Evolutionary conservation across 2,113 vertebrate species (phyloP).

Genomic region (Atherinomorus stipes): DNA sequence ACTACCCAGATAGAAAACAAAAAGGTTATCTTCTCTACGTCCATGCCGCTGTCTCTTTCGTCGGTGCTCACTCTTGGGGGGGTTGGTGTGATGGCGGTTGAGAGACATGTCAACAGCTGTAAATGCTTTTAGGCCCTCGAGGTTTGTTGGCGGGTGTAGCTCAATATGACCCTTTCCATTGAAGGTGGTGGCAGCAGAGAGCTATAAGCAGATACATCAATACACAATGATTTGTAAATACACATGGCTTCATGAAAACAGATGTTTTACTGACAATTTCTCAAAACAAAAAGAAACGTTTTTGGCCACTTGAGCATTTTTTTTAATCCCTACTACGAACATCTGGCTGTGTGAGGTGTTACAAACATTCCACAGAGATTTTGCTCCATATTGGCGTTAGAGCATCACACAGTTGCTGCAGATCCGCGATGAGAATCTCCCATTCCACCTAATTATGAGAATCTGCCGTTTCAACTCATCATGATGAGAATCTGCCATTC

Average conservation of each 20-base stretch:
- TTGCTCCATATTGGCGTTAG: too few relatives aligned
- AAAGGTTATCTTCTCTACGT: slow-evolving; percentile 71
- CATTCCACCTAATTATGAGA: too few relatives aligned
- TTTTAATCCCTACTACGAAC: too few relatives aligned
- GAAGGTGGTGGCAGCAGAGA: slow-evolving; percentile 87
- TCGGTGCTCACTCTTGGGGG: background rate
- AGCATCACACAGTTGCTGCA: too few relatives aligned
- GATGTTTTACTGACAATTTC: background rate
- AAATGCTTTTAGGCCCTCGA: slow-evolving; percentile 87
- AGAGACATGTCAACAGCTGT: slow-evolving; percentile 88
- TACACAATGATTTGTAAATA: background rate
- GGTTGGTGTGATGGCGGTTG: slow-evolving; percentile 74
- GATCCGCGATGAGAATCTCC: too few relatives aligned
- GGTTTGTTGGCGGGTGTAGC: slow-evolving; percentile 84
- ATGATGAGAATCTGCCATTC: too few relatives aligned
- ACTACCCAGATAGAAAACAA: slow-evolving; percentile 90
- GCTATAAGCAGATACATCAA: slow-evolving; percentile 64
- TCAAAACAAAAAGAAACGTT: background rate
- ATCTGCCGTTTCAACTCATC: too few relatives aligned
- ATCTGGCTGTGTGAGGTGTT: too few relatives aligned
- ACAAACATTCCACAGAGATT: too few relatives aligned
- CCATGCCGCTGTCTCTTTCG: background rate
- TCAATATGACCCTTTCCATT: slow-evolving; percentile 88
- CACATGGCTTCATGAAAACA: background rate
- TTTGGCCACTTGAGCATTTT: background rate